phyloP scores from a whole-genome alignment of 2,797 vertebrate species.

The Fratercula arctica region DNA sequence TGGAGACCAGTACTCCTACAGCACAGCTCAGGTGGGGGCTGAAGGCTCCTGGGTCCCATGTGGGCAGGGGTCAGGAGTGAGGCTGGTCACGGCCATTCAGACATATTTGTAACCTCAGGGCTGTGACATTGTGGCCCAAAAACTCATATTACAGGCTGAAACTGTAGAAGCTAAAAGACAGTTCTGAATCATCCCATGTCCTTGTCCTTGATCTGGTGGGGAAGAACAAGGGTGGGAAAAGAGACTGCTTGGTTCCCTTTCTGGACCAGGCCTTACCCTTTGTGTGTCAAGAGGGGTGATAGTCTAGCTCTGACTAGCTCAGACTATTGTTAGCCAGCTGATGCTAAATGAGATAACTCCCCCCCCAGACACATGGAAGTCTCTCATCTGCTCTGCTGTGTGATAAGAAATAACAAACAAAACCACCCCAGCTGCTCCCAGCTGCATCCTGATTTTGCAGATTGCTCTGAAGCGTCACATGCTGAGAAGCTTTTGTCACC shows the following conservation, averaged over 20 bases:
- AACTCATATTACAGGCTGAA: neutral
- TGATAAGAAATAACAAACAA: neutral
- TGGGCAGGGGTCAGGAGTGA: neutral
- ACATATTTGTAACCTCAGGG: neutral
- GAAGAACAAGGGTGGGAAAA: neutral
- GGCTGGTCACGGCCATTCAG: neutral
- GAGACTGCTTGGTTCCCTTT: neutral
- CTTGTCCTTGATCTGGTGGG: neutral
- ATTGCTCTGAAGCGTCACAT: neutral
- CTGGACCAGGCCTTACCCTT: neutral
- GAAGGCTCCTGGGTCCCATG: fast-evolving
- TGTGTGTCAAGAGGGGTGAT: neutral
- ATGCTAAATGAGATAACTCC: neutral
- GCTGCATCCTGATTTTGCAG: neutral
- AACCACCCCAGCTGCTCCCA: neutral
- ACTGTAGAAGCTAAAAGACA: neutral
- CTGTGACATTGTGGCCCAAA: neutral
- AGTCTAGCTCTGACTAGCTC: neutral
- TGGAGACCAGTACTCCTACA: neutral
- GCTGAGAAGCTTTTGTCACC: constrained; percentile 30
- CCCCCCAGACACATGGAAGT: neutral
- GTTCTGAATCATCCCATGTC: neutral
- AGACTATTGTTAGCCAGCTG: neutral
- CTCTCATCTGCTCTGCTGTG: neutral
- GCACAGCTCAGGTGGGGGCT: neutral